A percentile compares a stretch with the other conserved stretches of the same genome.
phyloP scores from a whole-genome alignment of 1,140 invertebrate genomes.

The Stratiolaelaps scimitus region DNA sequence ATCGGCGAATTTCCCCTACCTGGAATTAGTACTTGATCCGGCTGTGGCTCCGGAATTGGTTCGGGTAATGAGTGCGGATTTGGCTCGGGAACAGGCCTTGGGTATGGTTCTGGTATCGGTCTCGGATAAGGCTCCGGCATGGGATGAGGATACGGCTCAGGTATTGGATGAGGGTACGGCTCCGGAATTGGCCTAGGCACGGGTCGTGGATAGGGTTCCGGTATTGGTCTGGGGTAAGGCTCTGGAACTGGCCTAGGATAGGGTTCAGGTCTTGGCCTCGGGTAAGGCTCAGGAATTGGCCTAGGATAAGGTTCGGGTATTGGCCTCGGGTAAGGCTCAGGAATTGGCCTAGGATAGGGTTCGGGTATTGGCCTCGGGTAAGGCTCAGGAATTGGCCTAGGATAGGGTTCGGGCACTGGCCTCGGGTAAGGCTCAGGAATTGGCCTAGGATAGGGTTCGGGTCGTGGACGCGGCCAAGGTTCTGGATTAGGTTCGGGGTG shows the following conservation, averaged over 20 bases:
- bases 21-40: conserved; percentile 15
- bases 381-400: not conserved
- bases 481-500: conserved; percentile 2
- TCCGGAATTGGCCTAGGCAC: conserved; percentile 30
- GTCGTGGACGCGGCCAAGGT: not conserved
- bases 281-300: conserved; percentile 20
- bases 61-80: conserved; percentile 21
- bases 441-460: conserved; percentile 23
- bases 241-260: conserved; percentile 29
- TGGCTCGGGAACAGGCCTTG: conserved; percentile 30
- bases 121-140: conserved; percentile 30
- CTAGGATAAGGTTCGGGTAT: conserved; percentile 26
- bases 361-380: not conserved
- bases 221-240: conserved; percentile 27
- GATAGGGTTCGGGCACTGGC: conserved; percentile 26
- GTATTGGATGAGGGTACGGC: conserved; percentile 15
- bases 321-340: conserved; percentile 18
- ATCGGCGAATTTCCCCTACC: not conserved
- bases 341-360: not conserved
- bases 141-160: conserved; percentile 21
- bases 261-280: conserved; percentile 31
- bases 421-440: conserved; percentile 26
- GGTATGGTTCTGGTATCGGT: conserved; percentile 32
- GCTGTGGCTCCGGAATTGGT: conserved; percentile 29
- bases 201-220: conserved; percentile 24